Conservation (phyloP, 2,797 vertebrate genomes). For the Pseudochirops corinnae region DNA sequence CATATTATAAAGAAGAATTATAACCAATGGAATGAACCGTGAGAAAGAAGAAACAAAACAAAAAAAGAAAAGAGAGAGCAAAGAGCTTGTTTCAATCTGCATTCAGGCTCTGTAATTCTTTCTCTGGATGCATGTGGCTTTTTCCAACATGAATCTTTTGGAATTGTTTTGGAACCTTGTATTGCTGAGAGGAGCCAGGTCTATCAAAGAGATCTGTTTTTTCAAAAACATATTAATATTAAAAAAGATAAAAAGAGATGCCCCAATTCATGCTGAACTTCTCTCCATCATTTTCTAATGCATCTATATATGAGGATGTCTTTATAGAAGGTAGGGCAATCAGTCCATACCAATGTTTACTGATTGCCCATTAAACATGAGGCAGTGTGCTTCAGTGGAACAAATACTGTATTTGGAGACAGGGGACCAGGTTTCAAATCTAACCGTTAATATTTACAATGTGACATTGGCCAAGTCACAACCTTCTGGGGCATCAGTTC, state of each 20-base stretch:
- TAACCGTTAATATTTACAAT: background rate
- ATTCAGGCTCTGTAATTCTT: too few species aligned
- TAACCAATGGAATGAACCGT: too few species aligned
- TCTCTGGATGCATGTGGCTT: too few species aligned
- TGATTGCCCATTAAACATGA: slow-evolving; percentile 43
- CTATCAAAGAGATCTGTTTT: slow-evolving; percentile 27
- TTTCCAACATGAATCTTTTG: too few species aligned
- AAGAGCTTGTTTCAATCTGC: too few species aligned
- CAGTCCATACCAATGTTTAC: background rate
- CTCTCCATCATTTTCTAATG: slow-evolving; percentile 39
- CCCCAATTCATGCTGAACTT: slow-evolving; percentile 1
- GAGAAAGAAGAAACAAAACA: too few species aligned
- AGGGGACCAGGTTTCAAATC: background rate
- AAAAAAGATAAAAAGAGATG: background rate
- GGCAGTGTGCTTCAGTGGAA: background rate
- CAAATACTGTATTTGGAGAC: background rate
- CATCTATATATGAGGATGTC: slow-evolving; percentile 25
- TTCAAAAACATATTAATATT: slow-evolving; percentile 65
- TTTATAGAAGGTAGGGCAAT: background rate
- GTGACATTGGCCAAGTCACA: background rate
- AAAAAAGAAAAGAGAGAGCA: too few species aligned
- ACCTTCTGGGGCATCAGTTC: background rate
- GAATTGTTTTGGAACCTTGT: too few species aligned
- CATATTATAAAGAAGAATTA: too few species aligned
- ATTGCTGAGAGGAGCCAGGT: too few species aligned